Evolutionary conservation across 2,888 invertebrate genomes (phyloP).

Genomic region (Leptarthrus brevirostris): DNA sequence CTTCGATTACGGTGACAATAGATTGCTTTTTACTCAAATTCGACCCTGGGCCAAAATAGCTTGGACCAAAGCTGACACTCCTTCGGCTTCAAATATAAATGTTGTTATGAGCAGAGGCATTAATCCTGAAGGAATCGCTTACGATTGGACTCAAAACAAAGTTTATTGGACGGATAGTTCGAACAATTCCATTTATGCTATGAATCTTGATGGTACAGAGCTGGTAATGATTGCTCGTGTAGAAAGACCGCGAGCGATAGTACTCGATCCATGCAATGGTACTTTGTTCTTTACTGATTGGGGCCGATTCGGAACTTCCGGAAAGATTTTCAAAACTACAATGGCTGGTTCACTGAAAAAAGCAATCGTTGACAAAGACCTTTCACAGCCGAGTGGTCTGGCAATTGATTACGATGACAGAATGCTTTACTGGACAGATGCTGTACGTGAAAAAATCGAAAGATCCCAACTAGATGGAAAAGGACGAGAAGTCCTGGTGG

Average conservation of each 20-base stretch:
- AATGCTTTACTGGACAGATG: slow-evolving; percentile 97
- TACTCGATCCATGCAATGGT: slow-evolving; percentile 96
- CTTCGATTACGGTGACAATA: slow-evolving; percentile 90
- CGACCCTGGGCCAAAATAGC: slow-evolving; percentile 90
- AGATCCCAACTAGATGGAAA: slow-evolving; percentile 88
- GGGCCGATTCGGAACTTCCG: slow-evolving; percentile 92
- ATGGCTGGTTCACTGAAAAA: slow-evolving; percentile 95
- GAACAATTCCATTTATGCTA: slow-evolving; percentile 93
- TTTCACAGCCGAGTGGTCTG: slow-evolving; percentile 95
- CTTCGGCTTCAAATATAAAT: slow-evolving; percentile 73
- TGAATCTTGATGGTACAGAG: slow-evolving; percentile 89
- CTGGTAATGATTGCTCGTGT: slow-evolving; percentile 93
- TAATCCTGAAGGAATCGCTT: slow-evolving; percentile 93
- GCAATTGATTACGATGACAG: slow-evolving; percentile 95
- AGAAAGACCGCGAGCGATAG: slow-evolving; percentile 93
- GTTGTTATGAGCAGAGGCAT: slow-evolving; percentile 82
- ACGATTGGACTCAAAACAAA: slow-evolving; percentile 98
- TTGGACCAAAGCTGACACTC: slow-evolving; percentile 80
- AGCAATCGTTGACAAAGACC: slow-evolving; percentile 87
- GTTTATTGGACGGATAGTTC: slow-evolving; percentile 98
- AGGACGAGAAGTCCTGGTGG: slow-evolving; percentile 84
- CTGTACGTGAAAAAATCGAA: slow-evolving; percentile 95
- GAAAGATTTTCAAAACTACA: slow-evolving; percentile 93
- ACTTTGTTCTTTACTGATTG: slow-evolving; percentile 96
- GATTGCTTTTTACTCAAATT: slow-evolving; percentile 92